Evolutionary conservation across 1,140 invertebrate species (phyloP), one percentile per base, ranked within the genome.

Genomic region (Drosophila lacteicornis): DNA sequence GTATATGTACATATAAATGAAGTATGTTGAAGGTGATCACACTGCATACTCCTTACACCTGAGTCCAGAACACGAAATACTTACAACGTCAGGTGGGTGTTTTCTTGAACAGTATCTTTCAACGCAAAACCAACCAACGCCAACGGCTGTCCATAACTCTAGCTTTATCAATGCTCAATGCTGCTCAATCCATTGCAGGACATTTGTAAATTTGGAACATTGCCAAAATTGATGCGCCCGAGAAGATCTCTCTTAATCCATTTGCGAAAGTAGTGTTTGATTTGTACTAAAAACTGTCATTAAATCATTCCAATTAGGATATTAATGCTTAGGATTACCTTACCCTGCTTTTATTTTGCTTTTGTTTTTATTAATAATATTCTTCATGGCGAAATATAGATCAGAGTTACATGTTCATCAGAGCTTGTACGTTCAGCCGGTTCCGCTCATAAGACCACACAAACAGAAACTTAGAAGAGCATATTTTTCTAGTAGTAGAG

Each of bases 11-110:
- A 50, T 63, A 49, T 69, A 59, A 43, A 50, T 68, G 49, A 70
- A 79, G 76, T 79, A 79, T 70, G 46, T 79, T 63, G 76, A 79
- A 79, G 76, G 76, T 77, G 76, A 79, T 76, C 75, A 79, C 58
- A 79, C 76, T 70, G 65, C 59, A 77, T 79, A 79, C 58, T 79
- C 76, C 30, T 65, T 79, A 79, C 76, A 79, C 76, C 42, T 79
- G 76, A 63, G 56, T 65, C 59, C 70, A 75, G 74, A 79, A 79
- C 74, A 67, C 58, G 75, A 77, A 43, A 60, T 76, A 46, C 47
- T 67, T 51, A 30, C 57, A 53, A 70, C 45, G 58, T 40, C 76
- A 79, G 76, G 76, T 79, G 76, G 76, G 76, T 79, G 51, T 55
- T 25, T 55, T 58, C 25, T 42, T 49, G 36, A 42, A 49, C 27